Evolutionary conservation across 2,797 vertebrate genomes (phyloP).

Genomic region (Gymnopithys bicolor): DNA sequence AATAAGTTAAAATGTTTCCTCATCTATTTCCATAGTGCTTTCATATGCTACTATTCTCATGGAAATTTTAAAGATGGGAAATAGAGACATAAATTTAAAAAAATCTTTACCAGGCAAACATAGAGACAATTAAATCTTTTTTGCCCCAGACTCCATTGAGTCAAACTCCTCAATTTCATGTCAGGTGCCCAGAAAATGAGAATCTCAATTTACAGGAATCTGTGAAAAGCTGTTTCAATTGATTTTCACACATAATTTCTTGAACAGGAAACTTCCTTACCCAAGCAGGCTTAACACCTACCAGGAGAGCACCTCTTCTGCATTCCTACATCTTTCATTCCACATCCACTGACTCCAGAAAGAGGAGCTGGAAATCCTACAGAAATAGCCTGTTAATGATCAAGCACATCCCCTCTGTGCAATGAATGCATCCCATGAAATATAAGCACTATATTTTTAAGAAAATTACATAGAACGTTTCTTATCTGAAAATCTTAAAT

Average conservation of each 20-base stretch:
- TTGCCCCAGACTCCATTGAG: neutral
- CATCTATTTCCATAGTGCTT: neutral
- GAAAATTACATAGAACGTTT: neutral
- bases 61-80: neutral
- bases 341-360: neutral
- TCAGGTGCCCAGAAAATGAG: neutral
- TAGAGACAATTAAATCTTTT: neutral
- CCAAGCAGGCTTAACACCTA: neutral
- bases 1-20: neutral
- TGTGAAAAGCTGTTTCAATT: neutral
- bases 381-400: neutral
- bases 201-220: neutral
- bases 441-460: neutral
- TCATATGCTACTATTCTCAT: neutral
- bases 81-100: neutral
- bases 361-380: neutral
- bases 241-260: neutral
- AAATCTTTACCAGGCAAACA: neutral
- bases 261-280: neutral
- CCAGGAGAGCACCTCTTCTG: neutral
- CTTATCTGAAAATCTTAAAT: neutral
- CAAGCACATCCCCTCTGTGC: neutral
- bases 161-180: neutral
- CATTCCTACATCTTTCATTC: neutral
- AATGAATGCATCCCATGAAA: neutral